Evolutionary conservation across 2,797 vertebrate species (phyloP), one percentile per base, ranked within the genome.

Genomic region (Anolis apletophallus): DNA sequence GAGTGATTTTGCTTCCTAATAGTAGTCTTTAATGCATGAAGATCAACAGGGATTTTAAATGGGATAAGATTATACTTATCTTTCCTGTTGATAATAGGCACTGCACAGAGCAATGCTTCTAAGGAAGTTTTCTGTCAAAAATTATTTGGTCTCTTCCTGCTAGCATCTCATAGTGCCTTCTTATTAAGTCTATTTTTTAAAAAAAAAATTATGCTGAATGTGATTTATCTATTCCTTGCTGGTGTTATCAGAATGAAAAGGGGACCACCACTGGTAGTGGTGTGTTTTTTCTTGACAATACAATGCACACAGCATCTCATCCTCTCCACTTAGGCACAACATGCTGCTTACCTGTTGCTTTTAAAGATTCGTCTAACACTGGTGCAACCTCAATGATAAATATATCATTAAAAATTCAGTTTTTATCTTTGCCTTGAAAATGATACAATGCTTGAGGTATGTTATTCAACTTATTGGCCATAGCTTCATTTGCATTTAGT

Each of bases 71-170:
- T 94, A 94, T 86, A 92, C 89, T 88, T 91, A 89, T 92, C 89
- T 91, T 52, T 93, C 88, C 93, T 92, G 91, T 94, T 91, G 91
- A 91, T 92, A 95, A 94, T 90, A 87, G 82, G 87, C 55, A 84
- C 81, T 83, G 81, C 89, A 89, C 17, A 91, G 81, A 90, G 85
- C 0, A 50, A 80, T 68, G 50, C 73, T 92, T 95, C 88, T 93
- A 87, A 94, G 88, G 83, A 71, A 75, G 81, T 89, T 93, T 95
- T 94, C 89, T 95, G 87, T 91, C 89, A 91, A 84, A 92, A 82
- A 85, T 93, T 91, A 90, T 94, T 93, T 91, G 71, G 91, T 92
- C 91, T 92, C 52, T 89, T 92, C 94, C 93, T 89, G 89, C 89
- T 75, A 91, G 69, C 87, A 85, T 87, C 91, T 91, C 73, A 87